Evolutionary conservation across 2,888 invertebrate genomes (phyloP).

Genomic region (Mechanitis messenoides): DNA sequence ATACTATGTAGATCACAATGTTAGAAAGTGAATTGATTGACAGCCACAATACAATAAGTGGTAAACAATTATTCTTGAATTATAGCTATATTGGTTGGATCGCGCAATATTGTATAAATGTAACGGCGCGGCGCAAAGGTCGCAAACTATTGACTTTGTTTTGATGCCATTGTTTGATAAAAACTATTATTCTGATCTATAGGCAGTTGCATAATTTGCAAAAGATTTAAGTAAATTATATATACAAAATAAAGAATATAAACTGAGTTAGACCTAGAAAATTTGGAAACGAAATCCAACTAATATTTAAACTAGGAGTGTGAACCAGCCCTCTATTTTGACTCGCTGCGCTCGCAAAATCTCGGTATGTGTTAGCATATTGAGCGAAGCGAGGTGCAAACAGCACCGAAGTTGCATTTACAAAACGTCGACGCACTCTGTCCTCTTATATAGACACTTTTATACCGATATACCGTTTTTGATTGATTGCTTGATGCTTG

Average conservation of each 20-base stretch:
- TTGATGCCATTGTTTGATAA: constrained; percentile 69
- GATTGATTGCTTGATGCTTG: too few relatives aligned
- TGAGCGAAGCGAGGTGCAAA: too few relatives aligned
- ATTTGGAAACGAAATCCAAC: too few relatives aligned
- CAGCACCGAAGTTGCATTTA: too few relatives aligned
- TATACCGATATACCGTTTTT: too few relatives aligned
- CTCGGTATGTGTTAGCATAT: too few relatives aligned
- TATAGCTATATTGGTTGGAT: constrained; percentile 57
- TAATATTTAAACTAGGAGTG: too few relatives aligned
- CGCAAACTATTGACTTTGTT: constrained; percentile 66
- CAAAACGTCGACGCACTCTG: too few relatives aligned
- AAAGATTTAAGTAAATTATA: constrained; percentile 12
- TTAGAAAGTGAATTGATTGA: constrained; percentile 69
- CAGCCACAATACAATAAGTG: constrained; percentile 58
- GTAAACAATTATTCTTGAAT: constrained; percentile 64
- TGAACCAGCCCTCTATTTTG: too few relatives aligned
- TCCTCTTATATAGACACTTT: too few relatives aligned
- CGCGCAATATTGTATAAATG: constrained; percentile 58
- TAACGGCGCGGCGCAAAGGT: constrained; percentile 59
- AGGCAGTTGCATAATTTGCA: constrained; percentile 44
- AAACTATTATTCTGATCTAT: constrained; percentile 39
- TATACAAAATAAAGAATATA: background rate
- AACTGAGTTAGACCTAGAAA: too few relatives aligned
- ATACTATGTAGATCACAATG: constrained; percentile 59
- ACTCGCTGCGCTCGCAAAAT: too few relatives aligned